Evolutionary conservation across 1,140 invertebrate genomes (phyloP).

Genomic region (Thalassaphorura encarpata): DNA sequence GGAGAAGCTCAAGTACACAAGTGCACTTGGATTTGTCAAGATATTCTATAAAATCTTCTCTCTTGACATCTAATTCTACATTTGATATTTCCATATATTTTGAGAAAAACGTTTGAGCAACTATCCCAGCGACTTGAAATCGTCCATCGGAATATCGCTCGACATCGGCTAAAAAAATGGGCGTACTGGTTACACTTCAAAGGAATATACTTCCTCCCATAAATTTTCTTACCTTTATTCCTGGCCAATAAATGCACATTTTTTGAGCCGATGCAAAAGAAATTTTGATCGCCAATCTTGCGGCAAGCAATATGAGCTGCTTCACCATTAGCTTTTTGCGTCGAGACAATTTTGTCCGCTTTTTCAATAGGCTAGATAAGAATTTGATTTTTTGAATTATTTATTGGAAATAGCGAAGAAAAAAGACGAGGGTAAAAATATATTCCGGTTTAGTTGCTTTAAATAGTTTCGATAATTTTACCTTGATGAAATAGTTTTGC

Average conservation of each 20-base stretch:
- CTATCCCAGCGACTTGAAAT: conserved; percentile 37
- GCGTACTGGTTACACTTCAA: background rate
- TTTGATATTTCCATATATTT: conserved; percentile 23
- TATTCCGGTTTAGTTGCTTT: too few relatives aligned
- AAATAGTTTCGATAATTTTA: too few relatives aligned
- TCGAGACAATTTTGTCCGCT: conserved; percentile 37
- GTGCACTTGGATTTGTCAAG: conserved; percentile 36
- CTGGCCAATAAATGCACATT: conserved; percentile 44
- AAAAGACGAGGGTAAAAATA: conserved; percentile 6
- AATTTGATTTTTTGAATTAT: conserved; percentile 36
- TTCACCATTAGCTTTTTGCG: conserved; percentile 44
- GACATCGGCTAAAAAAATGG: conserved; percentile 37
- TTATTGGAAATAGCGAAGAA: conserved; percentile 5
- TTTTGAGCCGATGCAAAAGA: conserved; percentile 42
- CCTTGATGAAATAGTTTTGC: conserved; percentile 39
- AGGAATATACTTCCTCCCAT: background rate
- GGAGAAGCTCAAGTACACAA: conserved; percentile 41
- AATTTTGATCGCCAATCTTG: conserved; percentile 35
- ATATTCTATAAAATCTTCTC: conserved; percentile 29
- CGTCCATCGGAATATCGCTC: conserved; percentile 38
- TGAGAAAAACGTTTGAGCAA: conserved; percentile 37
- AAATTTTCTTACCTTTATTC: conserved; percentile 20
- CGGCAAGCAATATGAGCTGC: conserved; percentile 43
- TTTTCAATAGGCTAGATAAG: conserved; percentile 37
- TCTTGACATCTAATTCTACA: conserved; percentile 31